A percentile compares a stretch with the other conserved stretches of the same genome.
Conservation (phyloP, 1,140 invertebrate genomes). For the Notospermus geniculatus region DNA sequence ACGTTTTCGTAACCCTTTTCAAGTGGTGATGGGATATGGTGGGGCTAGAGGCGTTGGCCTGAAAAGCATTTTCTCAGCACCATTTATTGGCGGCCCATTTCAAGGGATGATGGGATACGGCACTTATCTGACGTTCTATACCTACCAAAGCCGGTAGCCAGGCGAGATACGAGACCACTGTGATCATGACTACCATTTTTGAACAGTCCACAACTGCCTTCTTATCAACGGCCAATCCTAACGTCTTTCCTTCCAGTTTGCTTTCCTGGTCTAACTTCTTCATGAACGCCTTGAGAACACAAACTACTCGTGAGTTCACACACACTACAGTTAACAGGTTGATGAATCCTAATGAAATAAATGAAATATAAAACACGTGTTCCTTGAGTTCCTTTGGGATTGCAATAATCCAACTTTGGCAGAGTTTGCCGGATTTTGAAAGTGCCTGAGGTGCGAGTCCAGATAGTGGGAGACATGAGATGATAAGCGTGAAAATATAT, state of each 20-base stretch:
- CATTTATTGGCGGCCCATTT: too few relatives aligned
- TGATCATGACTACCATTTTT: slow-evolving; percentile 23
- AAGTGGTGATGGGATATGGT: too few relatives aligned
- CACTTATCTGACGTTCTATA: too few relatives aligned
- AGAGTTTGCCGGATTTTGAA: slow-evolving; percentile 20
- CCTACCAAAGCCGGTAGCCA: slow-evolving; percentile 33
- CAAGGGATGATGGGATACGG: too few relatives aligned
- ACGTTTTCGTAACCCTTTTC: too few relatives aligned
- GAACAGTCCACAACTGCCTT: slow-evolving; percentile 21
- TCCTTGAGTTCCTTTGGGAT: slow-evolving; percentile 17
- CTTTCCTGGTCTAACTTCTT: background rate
- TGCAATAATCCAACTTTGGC: slow-evolving; percentile 32
- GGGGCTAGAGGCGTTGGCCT: too few relatives aligned
- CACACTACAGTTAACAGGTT: slow-evolving; percentile 19
- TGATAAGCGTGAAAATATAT: slow-evolving; percentile 23
- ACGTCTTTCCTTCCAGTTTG: slow-evolving; percentile 5
- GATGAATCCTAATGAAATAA: slow-evolving; percentile 27
- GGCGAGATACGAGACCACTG: slow-evolving; percentile 22
- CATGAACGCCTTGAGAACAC: slow-evolving; percentile 3
- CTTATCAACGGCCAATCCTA: slow-evolving; percentile 16
- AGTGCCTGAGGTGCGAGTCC: slow-evolving; percentile 33
- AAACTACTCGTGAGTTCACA: background rate
- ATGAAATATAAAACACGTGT: slow-evolving; percentile 28
- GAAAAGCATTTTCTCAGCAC: too few relatives aligned
- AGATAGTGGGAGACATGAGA: slow-evolving; percentile 31